These are phyloP conservation scores for Agrochola litura DNA, from an alignment of 2,888 invertebrate genomes.

Conservation along the genomic window DNA sequence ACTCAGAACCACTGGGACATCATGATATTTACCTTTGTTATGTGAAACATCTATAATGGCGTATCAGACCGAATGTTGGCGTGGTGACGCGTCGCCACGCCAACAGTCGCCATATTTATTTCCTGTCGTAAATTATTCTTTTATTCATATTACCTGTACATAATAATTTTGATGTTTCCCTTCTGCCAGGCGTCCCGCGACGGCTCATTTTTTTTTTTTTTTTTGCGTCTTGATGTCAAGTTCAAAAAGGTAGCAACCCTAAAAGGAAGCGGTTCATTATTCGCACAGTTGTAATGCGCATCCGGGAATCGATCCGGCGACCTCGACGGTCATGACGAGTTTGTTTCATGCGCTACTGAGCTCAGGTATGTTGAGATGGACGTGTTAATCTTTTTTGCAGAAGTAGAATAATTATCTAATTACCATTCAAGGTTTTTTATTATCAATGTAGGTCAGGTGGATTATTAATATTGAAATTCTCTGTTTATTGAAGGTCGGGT, in stretches of 20 bases:
- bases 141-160: no score
- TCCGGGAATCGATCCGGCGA: conserved; percentile 61
- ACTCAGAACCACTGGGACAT: no score
- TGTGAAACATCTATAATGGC: no score
- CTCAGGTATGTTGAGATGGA: conserved; percentile 34
- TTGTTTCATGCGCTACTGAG: conserved; percentile 56
- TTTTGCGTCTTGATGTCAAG: neutral
- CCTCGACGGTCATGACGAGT: conserved; percentile 59
- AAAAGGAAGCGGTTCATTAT: conserved; percentile 21
- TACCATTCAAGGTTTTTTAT: conserved; percentile 39
- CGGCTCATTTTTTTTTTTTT: no score
- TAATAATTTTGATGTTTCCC: no score
- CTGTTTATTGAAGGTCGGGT: neutral
- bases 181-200: no score
- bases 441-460: conserved; percentile 31
- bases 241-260: conserved; percentile 44
- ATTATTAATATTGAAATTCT: conserved; percentile 13
- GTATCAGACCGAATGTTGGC: no score
- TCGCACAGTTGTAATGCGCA: conserved; percentile 51
- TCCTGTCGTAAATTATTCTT: no score
- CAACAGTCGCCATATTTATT: no score
- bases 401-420: conserved; percentile 3
- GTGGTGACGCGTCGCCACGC: no score
- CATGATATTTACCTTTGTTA: no score
- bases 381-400: conserved; percentile 26